These are phyloP conservation scores for Sinodicranocentrus sp. DNA, from an alignment of 2,888 invertebrate genomes.

Conservation along the genomic window DNA sequence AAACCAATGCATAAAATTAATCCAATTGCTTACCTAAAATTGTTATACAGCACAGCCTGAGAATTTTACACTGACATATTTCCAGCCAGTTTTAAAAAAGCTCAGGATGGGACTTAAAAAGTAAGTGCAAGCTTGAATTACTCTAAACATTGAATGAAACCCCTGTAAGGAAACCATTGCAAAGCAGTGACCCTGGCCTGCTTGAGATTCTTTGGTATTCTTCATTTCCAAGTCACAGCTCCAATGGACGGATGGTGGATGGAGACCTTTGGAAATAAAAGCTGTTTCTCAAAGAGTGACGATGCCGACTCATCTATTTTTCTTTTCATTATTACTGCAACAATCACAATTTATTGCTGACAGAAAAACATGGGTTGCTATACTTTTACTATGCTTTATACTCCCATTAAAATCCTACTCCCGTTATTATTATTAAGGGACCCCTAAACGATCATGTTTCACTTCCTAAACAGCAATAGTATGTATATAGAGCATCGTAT, in stretches of 20 bases:
- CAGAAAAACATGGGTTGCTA: neutral
- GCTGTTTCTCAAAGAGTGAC: neutral
- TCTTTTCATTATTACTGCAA: conserved; percentile 9
- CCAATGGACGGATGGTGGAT: too few relatives aligned
- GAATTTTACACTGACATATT: too few relatives aligned
- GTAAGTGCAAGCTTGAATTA: too few relatives aligned
- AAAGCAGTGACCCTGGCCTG: neutral
- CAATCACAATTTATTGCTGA: conserved; percentile 24
- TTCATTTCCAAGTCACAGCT: too few relatives aligned
- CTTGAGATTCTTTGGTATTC: too few relatives aligned
- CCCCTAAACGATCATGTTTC: conserved; percentile 29
- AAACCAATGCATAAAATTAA: too few relatives aligned
- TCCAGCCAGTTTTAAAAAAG: too few relatives aligned
- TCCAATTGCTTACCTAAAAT: too few relatives aligned
- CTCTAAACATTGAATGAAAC: too few relatives aligned
- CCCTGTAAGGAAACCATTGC: conserved; percentile 1
- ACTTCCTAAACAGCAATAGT: neutral
- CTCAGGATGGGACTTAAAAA: too few relatives aligned
- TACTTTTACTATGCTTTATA: neutral
- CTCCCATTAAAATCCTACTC: conserved; percentile 7
- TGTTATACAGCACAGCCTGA: too few relatives aligned
- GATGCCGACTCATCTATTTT: conserved; percentile 9
- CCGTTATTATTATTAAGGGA: conserved; percentile 5
- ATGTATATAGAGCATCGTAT: too few relatives aligned
- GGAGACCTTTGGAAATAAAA: neutral